Conservation (phyloP, 2,797 vertebrate species). For the Cottoperca gobio region DNA sequence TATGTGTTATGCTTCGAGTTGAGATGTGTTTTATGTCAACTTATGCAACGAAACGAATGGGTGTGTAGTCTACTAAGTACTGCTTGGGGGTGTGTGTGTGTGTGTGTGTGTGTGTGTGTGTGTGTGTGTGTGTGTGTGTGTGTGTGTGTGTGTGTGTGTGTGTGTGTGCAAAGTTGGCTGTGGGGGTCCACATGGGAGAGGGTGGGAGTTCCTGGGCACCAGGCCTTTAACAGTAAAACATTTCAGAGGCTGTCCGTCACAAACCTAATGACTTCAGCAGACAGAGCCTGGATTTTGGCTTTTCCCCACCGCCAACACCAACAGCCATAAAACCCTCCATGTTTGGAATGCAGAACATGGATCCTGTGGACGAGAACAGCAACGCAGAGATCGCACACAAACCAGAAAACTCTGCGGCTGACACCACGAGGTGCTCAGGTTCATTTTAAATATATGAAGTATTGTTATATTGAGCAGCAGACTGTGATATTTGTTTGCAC, state of each 20-base stretch:
- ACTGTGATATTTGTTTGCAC: conserved; percentile 17
- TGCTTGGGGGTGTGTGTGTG: conserved; percentile 21
- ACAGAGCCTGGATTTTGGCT: conserved; percentile 73
- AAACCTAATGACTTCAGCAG: conserved; percentile 84
- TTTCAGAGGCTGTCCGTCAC: conserved; percentile 78
- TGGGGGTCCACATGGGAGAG: conserved; percentile 66
- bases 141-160: conserved; percentile 26
- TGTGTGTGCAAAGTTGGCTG: conserved; percentile 46
- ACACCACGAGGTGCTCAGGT: conserved; percentile 1
- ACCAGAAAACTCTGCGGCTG: conserved; percentile 25
- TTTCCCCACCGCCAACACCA: conserved; percentile 70
- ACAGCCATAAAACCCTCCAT: conserved; percentile 70
- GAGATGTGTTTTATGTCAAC: conserved; percentile 41
- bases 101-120: conserved; percentile 35
- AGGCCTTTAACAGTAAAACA: conserved; percentile 78
- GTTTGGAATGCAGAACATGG: conserved; percentile 79
- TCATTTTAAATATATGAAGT: conserved; percentile 15
- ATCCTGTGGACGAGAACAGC: conserved; percentile 54
- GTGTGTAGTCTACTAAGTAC: conserved; percentile 26
- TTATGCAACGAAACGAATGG: conserved; percentile 30
- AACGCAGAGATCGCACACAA: conserved; percentile 47
- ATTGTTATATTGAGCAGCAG: conserved; percentile 12
- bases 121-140: conserved; percentile 24
- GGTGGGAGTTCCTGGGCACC: conserved; percentile 71
- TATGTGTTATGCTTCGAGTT: conserved; percentile 43